Conservation (phyloP, 2,888 invertebrate genomes). For the Apomyelois bistriatella region DNA sequence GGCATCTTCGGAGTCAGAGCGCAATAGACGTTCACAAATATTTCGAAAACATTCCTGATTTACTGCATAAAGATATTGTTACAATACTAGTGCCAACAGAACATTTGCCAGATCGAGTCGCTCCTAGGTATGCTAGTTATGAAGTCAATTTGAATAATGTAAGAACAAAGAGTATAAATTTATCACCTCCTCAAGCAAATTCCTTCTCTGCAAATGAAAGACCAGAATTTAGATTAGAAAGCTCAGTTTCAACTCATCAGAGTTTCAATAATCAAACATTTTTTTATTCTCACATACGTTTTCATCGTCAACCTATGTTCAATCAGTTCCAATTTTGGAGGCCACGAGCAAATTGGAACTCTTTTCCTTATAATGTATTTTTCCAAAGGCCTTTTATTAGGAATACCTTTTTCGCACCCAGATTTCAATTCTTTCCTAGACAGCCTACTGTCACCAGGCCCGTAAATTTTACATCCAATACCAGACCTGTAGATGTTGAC, state of each 20-base stretch:
- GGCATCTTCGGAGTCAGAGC: conserved; percentile 23
- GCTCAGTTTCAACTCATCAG: background rate
- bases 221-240: background rate
- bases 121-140: conserved; percentile 48
- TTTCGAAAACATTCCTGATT: conserved; percentile 49
- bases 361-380: conserved; percentile 39
- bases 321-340: conserved; percentile 40
- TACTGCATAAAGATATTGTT: conserved; percentile 40
- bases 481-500: background rate
- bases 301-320: conserved; percentile 25
- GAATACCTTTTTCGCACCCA: conserved; percentile 25
- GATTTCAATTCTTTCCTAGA: background rate
- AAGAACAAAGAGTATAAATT: conserved; percentile 26
- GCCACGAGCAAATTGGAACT: conserved; percentile 34
- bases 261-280: conserved; percentile 17
- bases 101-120: conserved; percentile 51
- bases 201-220: background rate
- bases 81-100: conserved; percentile 46
- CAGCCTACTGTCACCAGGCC: background rate
- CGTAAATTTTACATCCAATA: background rate
- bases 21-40: conserved; percentile 28
- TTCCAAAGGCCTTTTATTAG: conserved; percentile 40
- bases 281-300: conserved; percentile 21
- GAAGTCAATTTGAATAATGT: conserved; percentile 45
- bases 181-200: conserved; percentile 28